Base-by-base conservation (phyloP, 2,888 invertebrate genomes). In the Bugulina stolonifera region DNA sequence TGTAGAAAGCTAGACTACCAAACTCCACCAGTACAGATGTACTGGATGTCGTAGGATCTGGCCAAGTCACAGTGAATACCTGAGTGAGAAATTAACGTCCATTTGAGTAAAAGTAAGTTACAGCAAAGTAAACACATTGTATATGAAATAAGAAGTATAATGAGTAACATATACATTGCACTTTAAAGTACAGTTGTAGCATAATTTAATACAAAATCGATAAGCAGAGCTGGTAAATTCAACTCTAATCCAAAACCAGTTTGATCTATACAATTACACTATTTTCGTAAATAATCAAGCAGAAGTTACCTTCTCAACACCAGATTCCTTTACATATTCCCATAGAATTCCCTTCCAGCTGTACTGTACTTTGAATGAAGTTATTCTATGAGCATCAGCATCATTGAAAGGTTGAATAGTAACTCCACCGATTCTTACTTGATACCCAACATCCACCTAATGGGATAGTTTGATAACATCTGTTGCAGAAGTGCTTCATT, bases 341-440 rank as follows among this genome's bases (percentile, higher is more conserved):
- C 64, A 64, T 25, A 22, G 29, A 32, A 64, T 32, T 5, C 64
- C 64, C 5, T 10, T 5, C 64, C 64, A 64, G 34, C 64, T 64
- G 34, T 64, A 64, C n/a, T 64, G 64, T 64, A 64, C 14, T 27
- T 29, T 64, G 34, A 64, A 64, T 18, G 64, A 64, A 14, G 64
- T 64, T 2, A 64, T 32, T n/a, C 64, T 27, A 32, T 27, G 22
- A 14, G 18, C 29, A 3, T 14, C 22, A 2, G 29, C 64, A 64
- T 64, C 34, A 27, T 64, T 64, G 32, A 64, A 27, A 29, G 64
- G 64, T n/a, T 64, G 64, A 32, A 64, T 64, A 32, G 64, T 29
- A 10, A 64, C 32, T 10, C 25, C 64, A 18, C 29, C 5, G 18
- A 64, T n/a, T 18, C 64, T 25, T 10, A 64, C 64, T 64, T 64